Evolutionary conservation across 2,797 vertebrate species (phyloP), one percentile per base, ranked within the genome.

Genomic region (Helostoma temminkii): DNA sequence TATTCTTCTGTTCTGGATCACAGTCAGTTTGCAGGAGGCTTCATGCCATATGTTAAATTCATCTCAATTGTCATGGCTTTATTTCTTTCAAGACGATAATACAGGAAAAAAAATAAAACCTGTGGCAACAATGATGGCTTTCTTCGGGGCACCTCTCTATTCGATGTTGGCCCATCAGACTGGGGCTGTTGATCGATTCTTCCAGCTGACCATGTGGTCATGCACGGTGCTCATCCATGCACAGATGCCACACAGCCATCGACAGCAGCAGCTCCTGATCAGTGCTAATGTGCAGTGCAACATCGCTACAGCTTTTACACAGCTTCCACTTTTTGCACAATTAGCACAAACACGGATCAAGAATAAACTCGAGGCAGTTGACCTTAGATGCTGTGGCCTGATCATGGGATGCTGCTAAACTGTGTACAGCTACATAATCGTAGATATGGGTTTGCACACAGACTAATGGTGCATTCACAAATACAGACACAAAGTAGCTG

Each of bases 221-320:
- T 64, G 74, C 55, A 18, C 45, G 25, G n/a, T 16, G 42, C 30
- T 34, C 60, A 7, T 46, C 50, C 58, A 58, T 55, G 53, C 25
- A 39, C 34, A 22, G 62, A 54, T 15, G 34, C 57, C 58, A 61
- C 56, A 22, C 66, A 46, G 47, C 32, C 62, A 66, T 66, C 19
- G 54, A 72, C 71, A n/a, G 3, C 62, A 58, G 59, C 49, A 6
- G 15, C 1, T 19, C 16, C 41, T 28, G 32, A 75, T 86, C 85
- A 68, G 71, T 84, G 78, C 47, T 80, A 77, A 80, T 74, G 65
- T 72, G 41, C 53, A 69, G 57, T 58, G 54, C 26, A 10, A 30
- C 54, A 50, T 46, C 1, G 1, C n/a, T n/a, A 36, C 57, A 32
- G 54, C 60, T 67, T 79, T 42, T 58, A 65, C 63, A 32, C 42